Base-by-base conservation (phyloP, 2,797 vertebrate species). In the Ptychadena robeensis region DNA sequence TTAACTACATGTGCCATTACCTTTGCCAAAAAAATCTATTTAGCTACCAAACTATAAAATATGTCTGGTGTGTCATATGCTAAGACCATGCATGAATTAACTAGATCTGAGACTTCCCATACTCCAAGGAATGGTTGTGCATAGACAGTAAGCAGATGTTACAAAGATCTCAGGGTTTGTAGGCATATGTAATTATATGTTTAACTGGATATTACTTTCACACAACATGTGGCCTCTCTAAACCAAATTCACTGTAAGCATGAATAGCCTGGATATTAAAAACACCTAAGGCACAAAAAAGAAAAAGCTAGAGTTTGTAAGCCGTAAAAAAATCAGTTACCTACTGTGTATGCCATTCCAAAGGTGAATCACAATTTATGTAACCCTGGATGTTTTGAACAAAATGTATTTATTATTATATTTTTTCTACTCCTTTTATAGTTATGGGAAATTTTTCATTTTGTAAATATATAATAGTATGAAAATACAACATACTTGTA, bases 141-240 rank as follows among this genome's bases (percentile, higher is more conserved):
- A 66, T 27, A 79, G 63, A 83, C 76, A 40, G 27, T 67, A 44
- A 79, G 63, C 75, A 83, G 77, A 80, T 85, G 65, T 80, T 80
- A 57, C 48, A 40, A 44, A 69, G 65, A 40, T 80, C 14, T 67
- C 44, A 57, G 18, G 9, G 53, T 80, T 69, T 74, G 11, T 30
- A 48, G 71, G 34, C 48, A 70, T 84, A 75, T 75, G 74, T 18
- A 83, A 72, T 18, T 66, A 53, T 78, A 38, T 77, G 14, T 73
- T 61, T 38, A 73, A 59, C 30, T 34, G 40, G 34, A 67, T 68
- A 83, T 66, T 79, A 61, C 48, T 76, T 37, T 27, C 65, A 82
- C 73, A 63, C 73, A 76, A 64, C 57, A 83, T 53, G 67, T 61
- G 59, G 68, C 12, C 37, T 40, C 22, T 37, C 35, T 64, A 57